These are phyloP conservation scores for Brachionus asplanchnoidis DNA, from an alignment of 1,140 invertebrate genomes.

Conservation along the genomic window DNA sequence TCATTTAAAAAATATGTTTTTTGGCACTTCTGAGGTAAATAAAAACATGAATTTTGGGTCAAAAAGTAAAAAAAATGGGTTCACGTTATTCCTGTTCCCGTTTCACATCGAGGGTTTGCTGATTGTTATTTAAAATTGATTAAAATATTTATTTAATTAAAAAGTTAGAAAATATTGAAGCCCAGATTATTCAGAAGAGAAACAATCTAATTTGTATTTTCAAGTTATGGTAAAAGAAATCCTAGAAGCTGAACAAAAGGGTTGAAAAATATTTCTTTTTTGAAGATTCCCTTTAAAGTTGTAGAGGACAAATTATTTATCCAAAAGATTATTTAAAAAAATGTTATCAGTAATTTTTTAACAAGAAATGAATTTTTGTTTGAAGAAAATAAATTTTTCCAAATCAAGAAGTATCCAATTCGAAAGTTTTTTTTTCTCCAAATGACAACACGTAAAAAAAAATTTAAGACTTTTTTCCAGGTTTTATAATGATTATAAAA, in stretches of 20 bases:
- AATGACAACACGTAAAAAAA: neutral
- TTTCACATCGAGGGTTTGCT: neutral
- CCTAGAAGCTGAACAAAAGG: conserved; percentile 61
- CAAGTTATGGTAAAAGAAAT: conserved; percentile 75
- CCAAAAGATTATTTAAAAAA: conserved; percentile 78
- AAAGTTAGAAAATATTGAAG: neutral
- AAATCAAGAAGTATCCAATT: conserved; percentile 61
- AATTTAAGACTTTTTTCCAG: conserved; percentile 71
- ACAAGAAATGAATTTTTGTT: neutral
- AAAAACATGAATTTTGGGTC: too few species aligned
- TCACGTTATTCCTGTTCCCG: conserved; percentile 70
- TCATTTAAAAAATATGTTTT: too few species aligned
- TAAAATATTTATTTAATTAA: neutral
- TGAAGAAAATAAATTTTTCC: neutral
- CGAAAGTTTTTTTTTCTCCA: conserved; percentile 47
- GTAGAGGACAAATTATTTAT: conserved; percentile 90
- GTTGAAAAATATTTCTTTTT: conserved; percentile 69
- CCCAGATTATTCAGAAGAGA: conserved; percentile 56
- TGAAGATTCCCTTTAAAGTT: conserved; percentile 93
- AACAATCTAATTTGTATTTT: conserved; percentile 76
- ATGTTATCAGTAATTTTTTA: conserved; percentile 68
- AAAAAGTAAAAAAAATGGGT: conserved; percentile 83
- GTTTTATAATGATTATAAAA: conserved; percentile 95
- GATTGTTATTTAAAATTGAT: conserved; percentile 26
- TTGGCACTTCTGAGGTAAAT: too few species aligned